Evolutionary conservation across 2,797 vertebrate species (phyloP).

Genomic region (Numenius phaeopus): DNA sequence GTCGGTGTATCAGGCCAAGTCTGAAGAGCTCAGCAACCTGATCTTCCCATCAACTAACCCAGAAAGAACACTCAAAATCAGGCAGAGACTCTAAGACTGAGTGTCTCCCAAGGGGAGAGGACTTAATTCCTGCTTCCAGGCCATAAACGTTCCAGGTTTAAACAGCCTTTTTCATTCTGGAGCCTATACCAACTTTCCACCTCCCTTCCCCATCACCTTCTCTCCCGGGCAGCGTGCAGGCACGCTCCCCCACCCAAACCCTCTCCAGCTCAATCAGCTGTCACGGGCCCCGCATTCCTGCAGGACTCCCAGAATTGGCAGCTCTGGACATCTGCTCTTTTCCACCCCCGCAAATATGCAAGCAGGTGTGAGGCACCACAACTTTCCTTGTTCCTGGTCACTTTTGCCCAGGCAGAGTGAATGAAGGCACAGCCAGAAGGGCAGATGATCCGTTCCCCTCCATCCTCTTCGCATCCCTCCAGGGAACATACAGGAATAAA

Average conservation of each 20-base stretch:
- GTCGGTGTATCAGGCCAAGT: rapidly evolving
- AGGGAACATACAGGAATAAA: rapidly evolving
- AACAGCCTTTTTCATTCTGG: background rate
- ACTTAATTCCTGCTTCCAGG: background rate
- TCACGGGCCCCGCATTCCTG: slow-evolving; percentile 30
- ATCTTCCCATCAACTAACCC: background rate
- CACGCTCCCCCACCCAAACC: background rate
- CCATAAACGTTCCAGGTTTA: background rate
- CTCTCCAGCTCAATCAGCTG: slow-evolving; percentile 64
- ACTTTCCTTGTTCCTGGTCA: background rate
- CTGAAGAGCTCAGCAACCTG: background rate
- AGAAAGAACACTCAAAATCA: background rate
- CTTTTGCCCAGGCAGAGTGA: background rate
- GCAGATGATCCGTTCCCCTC: background rate
- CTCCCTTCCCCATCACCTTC: background rate
- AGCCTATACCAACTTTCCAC: background rate
- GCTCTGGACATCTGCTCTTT: slow-evolving; percentile 70
- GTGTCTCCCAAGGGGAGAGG: background rate
- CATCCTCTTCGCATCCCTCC: background rate
- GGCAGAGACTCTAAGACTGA: background rate
- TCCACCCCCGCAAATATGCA: slow-evolving; percentile 69
- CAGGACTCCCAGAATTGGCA: slow-evolving; percentile 34
- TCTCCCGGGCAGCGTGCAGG: background rate
- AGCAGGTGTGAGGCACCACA: slow-evolving; percentile 67
- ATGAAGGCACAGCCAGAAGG: background rate